These are phyloP conservation scores for Acronicta aceris DNA, from an alignment of 2,888 invertebrate genomes.

Conservation along the genomic window DNA sequence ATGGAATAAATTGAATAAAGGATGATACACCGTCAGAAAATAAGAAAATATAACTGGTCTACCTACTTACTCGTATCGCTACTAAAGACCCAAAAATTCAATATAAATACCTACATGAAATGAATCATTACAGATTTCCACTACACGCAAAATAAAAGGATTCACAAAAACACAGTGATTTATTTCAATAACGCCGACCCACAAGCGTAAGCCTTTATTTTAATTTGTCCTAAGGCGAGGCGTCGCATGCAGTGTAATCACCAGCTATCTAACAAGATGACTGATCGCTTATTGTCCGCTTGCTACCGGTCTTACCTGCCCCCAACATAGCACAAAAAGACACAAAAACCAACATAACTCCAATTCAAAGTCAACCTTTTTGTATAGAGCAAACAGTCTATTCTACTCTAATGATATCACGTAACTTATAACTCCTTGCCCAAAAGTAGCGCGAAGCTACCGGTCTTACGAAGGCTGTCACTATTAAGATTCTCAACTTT, in stretches of 20 bases:
- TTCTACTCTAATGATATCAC: slow-evolving; percentile 30
- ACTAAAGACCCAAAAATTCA: slow-evolving; percentile 50
- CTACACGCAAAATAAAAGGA: slow-evolving; percentile 56
- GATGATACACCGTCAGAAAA: too few species aligned
- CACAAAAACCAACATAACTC: slow-evolving; percentile 43
- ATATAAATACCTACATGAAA: slow-evolving; percentile 56
- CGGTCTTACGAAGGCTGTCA: slow-evolving; percentile 51
- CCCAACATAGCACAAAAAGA: slow-evolving; percentile 52
- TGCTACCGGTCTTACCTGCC: slow-evolving; percentile 83
- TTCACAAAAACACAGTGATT: slow-evolving; percentile 50
- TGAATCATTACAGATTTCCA: slow-evolving; percentile 54
- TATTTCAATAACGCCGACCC: slow-evolving; percentile 51
- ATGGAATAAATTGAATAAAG: too few species aligned
- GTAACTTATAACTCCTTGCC: slow-evolving; percentile 36
- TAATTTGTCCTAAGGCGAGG: slow-evolving; percentile 77
- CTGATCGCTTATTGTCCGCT: slow-evolving; percentile 86
- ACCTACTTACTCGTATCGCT: slow-evolving; percentile 52
- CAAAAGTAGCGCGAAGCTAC: slow-evolving; percentile 50
- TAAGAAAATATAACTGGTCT: slow-evolving; percentile 24
- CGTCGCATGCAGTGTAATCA: slow-evolving; percentile 73
- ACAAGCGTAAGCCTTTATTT: slow-evolving; percentile 64
- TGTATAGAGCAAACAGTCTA: slow-evolving; percentile 33
- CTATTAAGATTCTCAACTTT: slow-evolving; percentile 39
- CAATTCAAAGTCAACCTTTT: slow-evolving; percentile 57
- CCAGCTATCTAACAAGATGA: slow-evolving; percentile 82